Conservation (phyloP, 92 coral and sea anemone genomes). For the Parazoanthus atlanticus region DNA sequence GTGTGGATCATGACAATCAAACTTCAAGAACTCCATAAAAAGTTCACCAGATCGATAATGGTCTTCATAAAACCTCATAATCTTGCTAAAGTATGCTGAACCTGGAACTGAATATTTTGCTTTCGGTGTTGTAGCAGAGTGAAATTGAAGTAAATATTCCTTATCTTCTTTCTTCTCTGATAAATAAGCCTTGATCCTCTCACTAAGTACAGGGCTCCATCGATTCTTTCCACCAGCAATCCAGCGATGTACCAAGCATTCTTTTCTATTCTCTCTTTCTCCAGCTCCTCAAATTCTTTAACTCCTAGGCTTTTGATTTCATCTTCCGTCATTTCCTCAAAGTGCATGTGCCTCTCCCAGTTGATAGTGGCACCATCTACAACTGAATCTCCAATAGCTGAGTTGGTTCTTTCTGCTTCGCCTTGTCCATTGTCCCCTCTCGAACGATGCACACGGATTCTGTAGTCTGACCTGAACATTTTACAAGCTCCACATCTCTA, state of each 20-base stretch:
- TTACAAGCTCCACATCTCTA: constrained; percentile 49
- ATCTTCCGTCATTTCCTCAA: constrained; percentile 41
- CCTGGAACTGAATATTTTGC: constrained; percentile 47
- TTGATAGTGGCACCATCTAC: constrained; percentile 45
- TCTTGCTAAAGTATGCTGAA: constrained; percentile 43
- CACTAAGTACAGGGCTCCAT: constrained; percentile 50
- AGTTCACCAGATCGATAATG: constrained; percentile 42
- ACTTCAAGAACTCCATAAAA: constrained; percentile 42
- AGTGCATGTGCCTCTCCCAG: constrained; percentile 41
- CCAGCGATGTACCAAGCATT: constrained; percentile 56
- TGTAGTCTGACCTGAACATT: constrained; percentile 51
- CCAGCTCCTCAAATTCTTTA: constrained; percentile 47
- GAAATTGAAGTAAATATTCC: constrained; percentile 27
- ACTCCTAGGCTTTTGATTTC: constrained; percentile 34
- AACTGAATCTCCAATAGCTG: constrained; percentile 49
- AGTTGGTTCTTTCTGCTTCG: constrained; percentile 53
- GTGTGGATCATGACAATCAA: no score
- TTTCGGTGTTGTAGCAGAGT: constrained; percentile 38
- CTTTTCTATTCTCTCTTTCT: constrained; percentile 45
- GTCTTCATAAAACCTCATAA: constrained; percentile 27
- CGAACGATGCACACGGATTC: constrained; percentile 45
- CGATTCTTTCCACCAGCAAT: constrained; percentile 44
- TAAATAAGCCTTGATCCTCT: constrained; percentile 40
- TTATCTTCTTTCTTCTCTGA: constrained; percentile 31
- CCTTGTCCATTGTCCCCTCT: constrained; percentile 54